Evolutionary conservation across 2,888 invertebrate genomes (phyloP).

Genomic region (Clunio marinus): DNA sequence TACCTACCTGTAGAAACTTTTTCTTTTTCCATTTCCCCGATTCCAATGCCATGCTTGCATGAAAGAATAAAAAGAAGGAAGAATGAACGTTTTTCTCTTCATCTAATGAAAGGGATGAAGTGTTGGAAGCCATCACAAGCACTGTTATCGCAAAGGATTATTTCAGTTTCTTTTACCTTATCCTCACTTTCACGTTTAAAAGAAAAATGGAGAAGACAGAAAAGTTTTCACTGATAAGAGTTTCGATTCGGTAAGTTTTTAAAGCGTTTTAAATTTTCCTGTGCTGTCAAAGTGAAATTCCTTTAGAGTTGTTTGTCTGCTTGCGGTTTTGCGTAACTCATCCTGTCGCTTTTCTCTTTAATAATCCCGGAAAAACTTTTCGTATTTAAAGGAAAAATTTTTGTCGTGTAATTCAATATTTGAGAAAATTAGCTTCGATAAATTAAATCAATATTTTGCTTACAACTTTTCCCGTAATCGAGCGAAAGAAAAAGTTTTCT

Average conservation of each 20-base stretch:
- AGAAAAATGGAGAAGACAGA: not conserved
- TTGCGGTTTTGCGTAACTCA: not conserved
- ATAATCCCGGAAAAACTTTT: not conserved
- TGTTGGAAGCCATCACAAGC: constrained; percentile 29
- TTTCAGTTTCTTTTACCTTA: not conserved
- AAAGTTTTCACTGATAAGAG: constrained; percentile 29
- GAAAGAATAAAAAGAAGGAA: not conserved
- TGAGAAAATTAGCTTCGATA: constrained; percentile 24
- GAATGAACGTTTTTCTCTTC: not conserved
- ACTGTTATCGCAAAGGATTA: constrained; percentile 27
- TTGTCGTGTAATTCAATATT: constrained; percentile 14
- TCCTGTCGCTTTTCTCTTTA: not conserved
- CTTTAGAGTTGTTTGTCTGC: no score
- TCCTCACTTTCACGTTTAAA: no score
- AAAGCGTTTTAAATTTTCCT: constrained; percentile 1
- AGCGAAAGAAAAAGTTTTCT: no score
- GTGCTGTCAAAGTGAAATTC: not conserved
- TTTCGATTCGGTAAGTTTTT: constrained; percentile 26
- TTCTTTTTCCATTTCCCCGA: not conserved
- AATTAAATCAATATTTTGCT: constrained; percentile 33
- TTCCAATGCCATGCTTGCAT: not conserved
- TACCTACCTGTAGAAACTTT: constrained; percentile 34
- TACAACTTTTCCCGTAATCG: constrained; percentile 1
- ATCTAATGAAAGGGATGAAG: constrained; percentile 6
- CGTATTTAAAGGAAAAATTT: not conserved